Conservation (phyloP, 2,113 vertebrate species). For the Anhinga rufa region DNA sequence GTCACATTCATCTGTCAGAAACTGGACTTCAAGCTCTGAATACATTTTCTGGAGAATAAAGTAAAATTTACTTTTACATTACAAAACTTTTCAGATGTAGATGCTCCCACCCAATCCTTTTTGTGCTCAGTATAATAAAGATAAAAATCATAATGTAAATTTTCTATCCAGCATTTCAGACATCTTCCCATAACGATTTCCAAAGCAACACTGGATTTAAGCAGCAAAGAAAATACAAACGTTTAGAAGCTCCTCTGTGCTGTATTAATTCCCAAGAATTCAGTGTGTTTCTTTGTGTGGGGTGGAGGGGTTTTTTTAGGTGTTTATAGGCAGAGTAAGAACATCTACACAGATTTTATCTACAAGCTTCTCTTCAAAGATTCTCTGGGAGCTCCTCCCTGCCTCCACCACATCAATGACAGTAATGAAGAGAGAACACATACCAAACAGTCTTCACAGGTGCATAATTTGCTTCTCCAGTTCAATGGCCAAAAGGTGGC, state of each 20-base stretch:
- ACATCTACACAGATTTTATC: neutral
- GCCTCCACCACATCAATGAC: neutral
- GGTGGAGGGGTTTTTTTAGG: neutral
- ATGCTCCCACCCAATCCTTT: neutral
- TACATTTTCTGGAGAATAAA: conserved; percentile 81
- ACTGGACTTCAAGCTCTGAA: conserved; percentile 81
- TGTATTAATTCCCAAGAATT: neutral
- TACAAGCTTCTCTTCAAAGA: neutral
- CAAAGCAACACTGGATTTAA: neutral
- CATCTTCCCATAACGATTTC: neutral
- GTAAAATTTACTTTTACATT: neutral
- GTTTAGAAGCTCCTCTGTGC: neutral
- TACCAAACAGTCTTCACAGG: conserved; percentile 87
- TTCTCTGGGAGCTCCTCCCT: neutral
- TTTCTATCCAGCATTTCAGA: neutral
- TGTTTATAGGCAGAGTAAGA: neutral
- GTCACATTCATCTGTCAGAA: conserved; percentile 90
- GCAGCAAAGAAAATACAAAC: neutral
- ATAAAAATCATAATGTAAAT: neutral
- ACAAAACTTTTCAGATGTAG: neutral
- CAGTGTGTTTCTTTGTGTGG: neutral
- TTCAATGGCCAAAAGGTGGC: conserved; percentile 89
- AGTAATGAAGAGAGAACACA: neutral
- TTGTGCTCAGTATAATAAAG: neutral
- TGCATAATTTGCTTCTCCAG: conserved; percentile 90